These are phyloP conservation scores for Cryptus armator DNA, from an alignment of 2,888 invertebrate genomes.

Conservation along the genomic window DNA sequence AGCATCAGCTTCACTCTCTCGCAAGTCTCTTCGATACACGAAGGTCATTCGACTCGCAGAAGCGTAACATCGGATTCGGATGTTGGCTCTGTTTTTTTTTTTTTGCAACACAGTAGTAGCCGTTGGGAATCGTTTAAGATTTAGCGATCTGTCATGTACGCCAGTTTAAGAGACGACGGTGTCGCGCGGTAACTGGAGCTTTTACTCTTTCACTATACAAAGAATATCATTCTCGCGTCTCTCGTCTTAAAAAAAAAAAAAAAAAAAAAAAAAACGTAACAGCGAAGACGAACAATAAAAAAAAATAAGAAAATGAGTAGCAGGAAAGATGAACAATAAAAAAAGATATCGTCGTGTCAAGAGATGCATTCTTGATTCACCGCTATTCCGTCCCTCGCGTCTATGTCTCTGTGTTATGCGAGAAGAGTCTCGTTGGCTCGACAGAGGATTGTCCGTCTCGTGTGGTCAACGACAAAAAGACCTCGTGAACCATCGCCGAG, in stretches of 20 bases:
- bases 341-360: slow-evolving; percentile 62
- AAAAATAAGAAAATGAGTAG: slow-evolving; percentile 40
- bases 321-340: slow-evolving; percentile 6
- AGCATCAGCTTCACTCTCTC: slow-evolving; percentile 20
- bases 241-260: slow-evolving; percentile 27
- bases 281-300: slow-evolving; percentile 8
- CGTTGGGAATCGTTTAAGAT: slow-evolving; percentile 67
- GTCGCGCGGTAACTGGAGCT: slow-evolving; percentile 55
- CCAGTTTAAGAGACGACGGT: slow-evolving; percentile 39
- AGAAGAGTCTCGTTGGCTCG: slow-evolving; percentile 19
- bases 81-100: slow-evolving; percentile 6
- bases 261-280: slow-evolving; percentile 40
- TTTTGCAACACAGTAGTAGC: slow-evolving; percentile 57
- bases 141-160: slow-evolving; percentile 66
- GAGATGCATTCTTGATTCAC: slow-evolving; percentile 69
- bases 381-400: slow-evolving; percentile 54
- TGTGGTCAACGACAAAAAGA: slow-evolving; percentile 68
- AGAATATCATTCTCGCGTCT: slow-evolving; percentile 55
- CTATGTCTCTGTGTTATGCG: slow-evolving; percentile 11
- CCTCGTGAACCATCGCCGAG: slow-evolving; percentile 47
- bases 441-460: slow-evolving; percentile 58
- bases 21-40: slow-evolving; percentile 33
- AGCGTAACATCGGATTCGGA: slow-evolving; percentile 47
- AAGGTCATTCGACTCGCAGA: slow-evolving; percentile 53
- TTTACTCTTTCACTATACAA: slow-evolving; percentile 41